A percentile compares a stretch with the other conserved stretches of the same genome.
These are phyloP conservation scores for Epinotia ramella DNA, from an alignment of 2,888 invertebrate species.

Conservation along the genomic window DNA sequence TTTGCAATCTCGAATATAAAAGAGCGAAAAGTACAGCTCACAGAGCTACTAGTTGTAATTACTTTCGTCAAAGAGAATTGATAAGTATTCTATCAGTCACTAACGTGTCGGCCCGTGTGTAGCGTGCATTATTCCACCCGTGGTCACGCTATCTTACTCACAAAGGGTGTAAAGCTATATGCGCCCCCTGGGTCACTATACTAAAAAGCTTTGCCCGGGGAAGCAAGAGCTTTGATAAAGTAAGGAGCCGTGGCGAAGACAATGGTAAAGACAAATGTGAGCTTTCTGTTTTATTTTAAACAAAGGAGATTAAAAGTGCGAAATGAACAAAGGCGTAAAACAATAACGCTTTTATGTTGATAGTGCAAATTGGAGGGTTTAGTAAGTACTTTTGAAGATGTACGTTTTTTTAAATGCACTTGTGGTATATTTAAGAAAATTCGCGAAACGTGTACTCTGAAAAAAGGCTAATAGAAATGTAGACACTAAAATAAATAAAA, in stretches of 20 bases:
- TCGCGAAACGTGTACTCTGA: too few species aligned
- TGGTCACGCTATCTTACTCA: conserved; percentile 39
- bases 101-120: conserved; percentile 14
- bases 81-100: too few species aligned
- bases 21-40: too few species aligned
- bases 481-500: too few species aligned
- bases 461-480: too few species aligned
- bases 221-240: conserved; percentile 42
- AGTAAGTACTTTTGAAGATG: background rate
- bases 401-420: too few species aligned
- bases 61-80: too few species aligned
- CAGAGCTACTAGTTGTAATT: too few species aligned
- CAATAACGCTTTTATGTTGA: background rate
- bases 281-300: conserved; percentile 20
- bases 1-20: too few species aligned
- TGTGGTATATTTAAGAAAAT: too few species aligned
- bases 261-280: conserved; percentile 32
- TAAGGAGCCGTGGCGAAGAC: conserved; percentile 33
- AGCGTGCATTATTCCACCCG: conserved; percentile 26
- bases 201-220: conserved; percentile 39
- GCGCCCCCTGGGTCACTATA: conserved; percentile 40
- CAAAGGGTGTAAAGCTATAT: conserved; percentile 44
- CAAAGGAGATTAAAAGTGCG: background rate
- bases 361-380: background rate
- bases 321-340: background rate